Percentiles rank a stretch among this genome's conserved stretches.
Evolutionary conservation across 1,140 invertebrate species (phyloP).

Genomic region (Pseudomyrmex flavicornis): DNA sequence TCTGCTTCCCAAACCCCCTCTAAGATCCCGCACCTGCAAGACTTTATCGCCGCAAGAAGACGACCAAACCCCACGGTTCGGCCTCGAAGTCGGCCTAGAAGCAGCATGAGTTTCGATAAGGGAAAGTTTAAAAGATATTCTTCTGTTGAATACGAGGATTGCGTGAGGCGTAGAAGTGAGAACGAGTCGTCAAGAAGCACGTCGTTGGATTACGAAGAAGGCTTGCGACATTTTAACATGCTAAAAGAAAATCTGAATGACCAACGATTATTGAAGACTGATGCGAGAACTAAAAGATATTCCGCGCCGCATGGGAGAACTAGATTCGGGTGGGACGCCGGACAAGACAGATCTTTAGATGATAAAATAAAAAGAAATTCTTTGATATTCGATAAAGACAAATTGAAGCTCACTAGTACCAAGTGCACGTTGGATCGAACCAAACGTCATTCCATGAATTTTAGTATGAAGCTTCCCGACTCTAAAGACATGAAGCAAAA

Average conservation of each 20-base stretch:
- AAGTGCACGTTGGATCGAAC: slow-evolving; percentile 74
- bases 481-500: slow-evolving; percentile 76
- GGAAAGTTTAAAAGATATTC: slow-evolving; percentile 74
- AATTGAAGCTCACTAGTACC: slow-evolving; percentile 67
- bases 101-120: slow-evolving; percentile 67
- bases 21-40: slow-evolving; percentile 81
- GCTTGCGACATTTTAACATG: slow-evolving; percentile 50
- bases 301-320: slow-evolving; percentile 61
- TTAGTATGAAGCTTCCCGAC: slow-evolving; percentile 71
- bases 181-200: slow-evolving; percentile 61
- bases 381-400: slow-evolving; percentile 75
- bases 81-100: slow-evolving; percentile 19
- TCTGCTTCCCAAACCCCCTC: slow-evolving; percentile 75
- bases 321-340: slow-evolving; percentile 63
- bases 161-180: slow-evolving; percentile 70
- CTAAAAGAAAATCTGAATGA: slow-evolving; percentile 63
- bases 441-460: slow-evolving; percentile 81
- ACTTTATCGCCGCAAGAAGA: slow-evolving; percentile 77
- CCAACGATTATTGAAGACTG: slow-evolving; percentile 61
- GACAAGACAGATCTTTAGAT: slow-evolving; percentile 58
- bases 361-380: slow-evolving; percentile 76
- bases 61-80: slow-evolving; percentile 63
- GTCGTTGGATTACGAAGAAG: slow-evolving; percentile 79
- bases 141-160: slow-evolving; percentile 79
- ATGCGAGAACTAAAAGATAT: slow-evolving; percentile 68